phyloP scores from a whole-genome alignment of 2,797 vertebrate genomes.

The Eleutherodactylus coqui region DNA sequence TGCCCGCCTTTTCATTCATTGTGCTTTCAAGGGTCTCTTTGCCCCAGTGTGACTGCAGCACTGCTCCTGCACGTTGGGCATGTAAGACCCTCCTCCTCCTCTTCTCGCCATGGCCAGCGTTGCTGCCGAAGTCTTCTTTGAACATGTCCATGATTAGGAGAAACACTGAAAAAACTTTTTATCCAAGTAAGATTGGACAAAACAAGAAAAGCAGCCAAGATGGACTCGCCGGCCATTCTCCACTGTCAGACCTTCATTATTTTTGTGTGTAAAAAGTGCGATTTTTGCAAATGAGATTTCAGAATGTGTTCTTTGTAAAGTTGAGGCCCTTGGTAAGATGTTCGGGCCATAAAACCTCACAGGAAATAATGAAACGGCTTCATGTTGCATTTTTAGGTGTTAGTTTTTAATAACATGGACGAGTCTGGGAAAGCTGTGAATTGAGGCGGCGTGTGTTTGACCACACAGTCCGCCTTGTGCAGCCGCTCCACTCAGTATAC shows the following conservation, averaged over 20 bases:
- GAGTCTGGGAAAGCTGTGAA: not conserved
- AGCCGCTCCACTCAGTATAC: no score
- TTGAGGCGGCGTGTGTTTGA: not conserved
- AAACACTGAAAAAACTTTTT: no score
- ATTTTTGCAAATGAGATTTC: constrained; percentile 12
- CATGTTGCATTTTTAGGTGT: not conserved
- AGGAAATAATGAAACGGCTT: not conserved
- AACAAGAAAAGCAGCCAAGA: not conserved
- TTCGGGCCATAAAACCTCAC: not conserved
- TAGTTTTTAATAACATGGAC: not conserved
- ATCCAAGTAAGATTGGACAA: not conserved
- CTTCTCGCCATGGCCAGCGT: no score
- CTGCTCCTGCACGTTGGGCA: no score
- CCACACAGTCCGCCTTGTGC: not conserved
- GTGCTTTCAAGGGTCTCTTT: no score
- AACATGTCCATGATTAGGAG: no score
- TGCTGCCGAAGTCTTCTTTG: no score
- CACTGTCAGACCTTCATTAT: not conserved
- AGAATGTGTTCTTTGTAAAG: not conserved
- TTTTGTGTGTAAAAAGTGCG: not conserved
- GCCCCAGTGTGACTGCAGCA: no score
- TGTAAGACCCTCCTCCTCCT: no score
- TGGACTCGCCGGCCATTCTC: not conserved
- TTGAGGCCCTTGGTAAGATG: not conserved
- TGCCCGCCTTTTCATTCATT: no score